Percentiles rank a stretch among this genome's conserved stretches.
These are phyloP conservation scores for Taenaris catops DNA, from an alignment of 2,888 invertebrate genomes.

Conservation along the genomic window DNA sequence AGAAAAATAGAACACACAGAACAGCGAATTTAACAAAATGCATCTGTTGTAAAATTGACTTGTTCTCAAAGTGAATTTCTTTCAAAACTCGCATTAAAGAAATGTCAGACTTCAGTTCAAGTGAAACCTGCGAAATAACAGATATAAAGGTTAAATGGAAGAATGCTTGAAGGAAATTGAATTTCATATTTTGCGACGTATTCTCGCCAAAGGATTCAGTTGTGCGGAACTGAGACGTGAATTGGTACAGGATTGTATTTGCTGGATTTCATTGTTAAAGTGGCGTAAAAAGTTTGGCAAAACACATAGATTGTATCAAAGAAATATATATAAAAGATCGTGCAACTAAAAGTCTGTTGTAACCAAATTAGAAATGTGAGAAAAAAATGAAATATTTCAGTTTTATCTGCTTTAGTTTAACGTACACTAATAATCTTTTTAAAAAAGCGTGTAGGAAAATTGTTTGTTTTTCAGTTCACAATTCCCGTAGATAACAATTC, in stretches of 20 bases:
- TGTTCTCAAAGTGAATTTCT: conserved; percentile 7
- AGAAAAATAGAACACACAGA: too few species aligned
- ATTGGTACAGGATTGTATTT: conserved; percentile 10
- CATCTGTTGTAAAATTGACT: conserved; percentile 1
- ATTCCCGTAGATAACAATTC: too few species aligned
- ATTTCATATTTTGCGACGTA: conserved; percentile 12
- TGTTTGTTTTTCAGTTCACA: too few species aligned
- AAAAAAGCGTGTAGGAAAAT: too few species aligned
- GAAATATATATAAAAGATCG: too few species aligned
- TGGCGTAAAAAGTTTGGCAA: neutral
- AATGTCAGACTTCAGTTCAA: conserved; percentile 5
- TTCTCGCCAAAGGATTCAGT: conserved; percentile 5
- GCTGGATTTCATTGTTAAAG: conserved; percentile 9
- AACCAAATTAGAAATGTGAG: too few species aligned
- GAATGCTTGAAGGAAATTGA: conserved; percentile 10
- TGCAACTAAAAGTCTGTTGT: too few species aligned
- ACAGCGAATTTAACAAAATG: conserved; percentile 4
- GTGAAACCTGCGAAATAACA: conserved; percentile 7
- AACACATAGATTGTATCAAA: too few species aligned
- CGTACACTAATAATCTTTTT: too few species aligned
- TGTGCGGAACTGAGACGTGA: conserved; percentile 9
- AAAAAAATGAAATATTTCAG: too few species aligned
- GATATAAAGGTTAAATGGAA: conserved; percentile 7
- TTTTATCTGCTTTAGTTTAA: too few species aligned
- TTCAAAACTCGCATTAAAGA: conserved; percentile 6